These are phyloP conservation scores for Halocynthia roretzi DNA, from an alignment of 23 tunicate genomes.

Conservation along the genomic window DNA sequence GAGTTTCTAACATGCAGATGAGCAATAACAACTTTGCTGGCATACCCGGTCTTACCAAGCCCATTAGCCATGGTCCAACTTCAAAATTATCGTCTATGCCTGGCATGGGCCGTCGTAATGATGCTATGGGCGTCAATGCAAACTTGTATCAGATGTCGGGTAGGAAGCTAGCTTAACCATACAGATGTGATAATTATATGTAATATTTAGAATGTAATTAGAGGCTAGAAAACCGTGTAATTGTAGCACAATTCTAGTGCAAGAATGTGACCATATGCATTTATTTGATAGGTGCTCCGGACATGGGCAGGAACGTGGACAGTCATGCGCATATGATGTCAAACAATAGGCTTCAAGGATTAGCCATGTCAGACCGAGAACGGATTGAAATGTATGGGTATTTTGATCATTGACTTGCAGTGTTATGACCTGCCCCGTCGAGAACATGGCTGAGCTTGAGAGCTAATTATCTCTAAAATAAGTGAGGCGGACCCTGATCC, in stretches of 20 bases:
- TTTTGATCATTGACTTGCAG: not conserved
- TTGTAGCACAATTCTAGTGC: no score
- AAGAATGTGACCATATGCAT: no score
- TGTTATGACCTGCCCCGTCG: not conserved
- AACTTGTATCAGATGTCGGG: slow-evolving; percentile 2
- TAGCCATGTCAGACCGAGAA: slow-evolving; percentile 41
- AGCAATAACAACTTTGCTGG: not conserved
- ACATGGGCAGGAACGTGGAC: no score
- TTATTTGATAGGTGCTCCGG: no score
- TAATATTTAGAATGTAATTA: not conserved
- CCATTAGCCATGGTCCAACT: not conserved
- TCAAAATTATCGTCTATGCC: no score
- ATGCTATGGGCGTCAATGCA: not conserved
- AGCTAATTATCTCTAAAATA: not conserved
- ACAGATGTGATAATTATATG: not conserved
- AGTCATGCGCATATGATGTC: no score
- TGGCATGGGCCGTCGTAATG: no score
- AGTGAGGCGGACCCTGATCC: no score
- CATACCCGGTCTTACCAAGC: slow-evolving; percentile 3
- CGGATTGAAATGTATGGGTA: slow-evolving; percentile 53
- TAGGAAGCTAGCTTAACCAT: not conserved
- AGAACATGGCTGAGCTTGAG: not conserved
- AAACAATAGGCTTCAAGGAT: not conserved
- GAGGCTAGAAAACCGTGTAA: no score
- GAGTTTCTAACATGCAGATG: no score